A percentile compares a stretch with the other conserved stretches of the same genome.
Conservation (phyloP, 92 coral and sea anemone genomes). For the Meandrina meandrites region DNA sequence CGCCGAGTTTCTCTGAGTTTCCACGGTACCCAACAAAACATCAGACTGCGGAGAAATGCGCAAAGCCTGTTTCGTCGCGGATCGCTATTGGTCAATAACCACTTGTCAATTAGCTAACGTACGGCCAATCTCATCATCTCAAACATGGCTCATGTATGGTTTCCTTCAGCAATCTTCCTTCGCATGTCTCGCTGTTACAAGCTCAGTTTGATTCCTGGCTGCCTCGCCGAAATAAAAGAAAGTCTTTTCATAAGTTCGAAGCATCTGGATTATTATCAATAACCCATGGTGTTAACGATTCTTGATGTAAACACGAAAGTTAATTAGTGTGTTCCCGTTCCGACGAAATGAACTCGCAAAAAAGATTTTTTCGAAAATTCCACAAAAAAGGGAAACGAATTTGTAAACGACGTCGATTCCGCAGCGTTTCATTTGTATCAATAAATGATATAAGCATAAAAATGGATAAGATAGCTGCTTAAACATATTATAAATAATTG, state of each 20-base stretch:
- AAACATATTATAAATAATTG: conserved; percentile 3
- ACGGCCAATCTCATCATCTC: not conserved
- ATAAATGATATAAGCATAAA: not conserved
- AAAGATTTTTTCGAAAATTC: not conserved
- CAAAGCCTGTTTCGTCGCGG: conserved; percentile 8
- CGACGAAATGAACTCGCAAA: not conserved
- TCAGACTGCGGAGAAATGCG: conserved; percentile 14
- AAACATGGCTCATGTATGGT: not conserved
- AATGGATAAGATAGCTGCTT: not conserved
- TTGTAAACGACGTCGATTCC: not conserved
- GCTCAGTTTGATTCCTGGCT: not conserved
- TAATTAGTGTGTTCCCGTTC: not conserved
- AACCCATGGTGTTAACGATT: not conserved
- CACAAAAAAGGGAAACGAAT: not conserved
- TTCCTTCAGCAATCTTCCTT: not conserved
- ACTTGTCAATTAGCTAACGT: conserved; percentile 3
- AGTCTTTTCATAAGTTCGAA: not conserved
- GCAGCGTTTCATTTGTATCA: not conserved
- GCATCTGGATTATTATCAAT: not conserved
- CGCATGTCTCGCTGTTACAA: not conserved
- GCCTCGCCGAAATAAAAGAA: not conserved
- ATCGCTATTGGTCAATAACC: not conserved
- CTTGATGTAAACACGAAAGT: conserved; percentile 6
- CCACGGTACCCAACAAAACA: conserved; percentile 31
- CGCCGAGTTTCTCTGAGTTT: conserved; percentile 16